Evolutionary conservation across 37 sponge, comb jelly and placozoan species (phyloP).

Genomic region (Tethya wilhelma): DNA sequence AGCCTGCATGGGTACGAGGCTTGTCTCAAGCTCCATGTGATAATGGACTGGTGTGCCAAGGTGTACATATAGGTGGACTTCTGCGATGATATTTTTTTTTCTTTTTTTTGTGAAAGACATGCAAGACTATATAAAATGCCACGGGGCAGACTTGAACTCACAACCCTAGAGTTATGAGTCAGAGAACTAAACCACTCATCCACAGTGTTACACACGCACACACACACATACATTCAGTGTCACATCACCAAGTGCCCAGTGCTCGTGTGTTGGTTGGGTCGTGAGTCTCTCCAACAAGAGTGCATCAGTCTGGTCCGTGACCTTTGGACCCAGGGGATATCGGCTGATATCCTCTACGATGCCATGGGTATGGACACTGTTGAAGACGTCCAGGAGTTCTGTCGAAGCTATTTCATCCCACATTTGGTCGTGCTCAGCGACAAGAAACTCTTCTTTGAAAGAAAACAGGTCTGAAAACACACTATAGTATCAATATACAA

Average conservation of each 20-base stretch:
- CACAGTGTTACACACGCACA: no score
- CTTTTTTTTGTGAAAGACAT: no score
- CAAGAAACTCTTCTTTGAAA: conserved; percentile 36
- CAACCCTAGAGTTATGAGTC: no score
- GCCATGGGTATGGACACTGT: conserved; percentile 59
- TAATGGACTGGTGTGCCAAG: no score
- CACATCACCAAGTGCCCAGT: conserved; percentile 51
- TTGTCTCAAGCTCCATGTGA: no score
- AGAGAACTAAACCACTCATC: no score
- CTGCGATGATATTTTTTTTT: no score
- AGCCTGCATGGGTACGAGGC: no score
- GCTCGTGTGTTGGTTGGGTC: conserved; percentile 75
- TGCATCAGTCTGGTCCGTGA: conserved; percentile 52
- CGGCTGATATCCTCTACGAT: conserved; percentile 66
- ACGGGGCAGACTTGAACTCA: no score
- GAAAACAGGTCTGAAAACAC: conserved; percentile 42
- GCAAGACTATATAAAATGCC: no score
- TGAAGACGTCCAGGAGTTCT: conserved; percentile 73
- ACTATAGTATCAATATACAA: no score
- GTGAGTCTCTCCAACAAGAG: conserved; percentile 55
- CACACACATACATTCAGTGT: neutral
- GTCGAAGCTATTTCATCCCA: conserved; percentile 47
- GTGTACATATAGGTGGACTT: no score
- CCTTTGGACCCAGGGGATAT: conserved; percentile 71
- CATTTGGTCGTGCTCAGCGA: conserved; percentile 62